Conservation (phyloP, 2,888 invertebrate species). For the Marasmarcha lunaedactyla region DNA sequence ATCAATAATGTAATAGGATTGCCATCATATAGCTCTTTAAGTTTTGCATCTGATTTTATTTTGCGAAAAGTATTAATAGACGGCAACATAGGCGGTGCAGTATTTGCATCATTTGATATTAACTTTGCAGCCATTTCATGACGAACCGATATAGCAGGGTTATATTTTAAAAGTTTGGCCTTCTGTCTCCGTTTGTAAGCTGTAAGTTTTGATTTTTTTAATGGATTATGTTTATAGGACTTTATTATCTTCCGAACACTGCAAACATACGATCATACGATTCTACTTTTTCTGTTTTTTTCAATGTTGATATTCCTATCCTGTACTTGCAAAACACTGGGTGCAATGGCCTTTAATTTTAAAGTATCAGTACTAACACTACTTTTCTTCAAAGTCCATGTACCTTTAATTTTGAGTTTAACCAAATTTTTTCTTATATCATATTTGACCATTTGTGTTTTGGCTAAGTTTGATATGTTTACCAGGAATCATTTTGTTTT, state of each 20-base stretch:
- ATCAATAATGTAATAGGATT: slow-evolving; percentile 4
- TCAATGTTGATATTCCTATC: slow-evolving; percentile 3
- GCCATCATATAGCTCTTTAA: slow-evolving; percentile 5
- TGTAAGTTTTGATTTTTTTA: slow-evolving; percentile 6
- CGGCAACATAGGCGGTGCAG: slow-evolving; percentile 2
- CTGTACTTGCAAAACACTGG: slow-evolving; percentile 3
- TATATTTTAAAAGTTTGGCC: slow-evolving; percentile 4
- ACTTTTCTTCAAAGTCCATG: slow-evolving; percentile 4
- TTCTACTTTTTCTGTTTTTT: too few relatives aligned
- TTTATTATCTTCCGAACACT: slow-evolving; percentile 2
- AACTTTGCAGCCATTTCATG: slow-evolving; percentile 5
- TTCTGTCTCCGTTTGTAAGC: slow-evolving; percentile 5
- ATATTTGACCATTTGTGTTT: too few relatives aligned
- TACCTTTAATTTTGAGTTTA: slow-evolving; percentile 4
- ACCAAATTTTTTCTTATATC: slow-evolving; percentile 3
- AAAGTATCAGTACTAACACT: slow-evolving; percentile 1
- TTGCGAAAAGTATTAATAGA: slow-evolving; percentile 2
- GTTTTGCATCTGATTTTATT: slow-evolving; percentile 3
- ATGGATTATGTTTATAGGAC: slow-evolving; percentile 5
- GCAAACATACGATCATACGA: not conserved
- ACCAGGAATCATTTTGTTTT: not conserved
- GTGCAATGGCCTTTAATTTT: too few relatives aligned
- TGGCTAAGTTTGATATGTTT: slow-evolving; percentile 2
- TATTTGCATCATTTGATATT: slow-evolving; percentile 1
- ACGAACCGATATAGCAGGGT: slow-evolving; percentile 2